These are phyloP conservation scores for Mnemiopsis leidyi DNA, from an alignment of 37 sponge, comb jelly and placozoan genomes.

Conservation along the genomic window DNA sequence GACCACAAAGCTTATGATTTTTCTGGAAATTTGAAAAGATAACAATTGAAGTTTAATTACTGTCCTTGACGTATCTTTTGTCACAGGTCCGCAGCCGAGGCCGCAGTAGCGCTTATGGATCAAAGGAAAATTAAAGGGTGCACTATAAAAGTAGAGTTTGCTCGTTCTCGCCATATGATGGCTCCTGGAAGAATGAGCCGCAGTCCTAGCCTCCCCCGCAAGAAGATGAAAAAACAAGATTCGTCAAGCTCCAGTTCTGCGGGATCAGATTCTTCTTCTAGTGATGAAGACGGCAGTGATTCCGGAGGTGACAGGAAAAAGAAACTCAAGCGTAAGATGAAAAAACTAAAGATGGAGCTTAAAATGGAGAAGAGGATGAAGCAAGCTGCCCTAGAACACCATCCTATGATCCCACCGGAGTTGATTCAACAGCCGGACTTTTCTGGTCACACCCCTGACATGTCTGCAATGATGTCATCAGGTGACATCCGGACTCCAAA, in stretches of 20 bases:
- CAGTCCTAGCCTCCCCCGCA: background rate
- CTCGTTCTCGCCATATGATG: slow-evolving; percentile 1
- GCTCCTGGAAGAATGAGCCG: background rate
- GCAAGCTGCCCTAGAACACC: background rate
- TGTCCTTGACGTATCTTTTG: too few species aligned
- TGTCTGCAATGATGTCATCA: background rate
- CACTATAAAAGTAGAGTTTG: slow-evolving; percentile 32
- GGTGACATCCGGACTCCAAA: background rate
- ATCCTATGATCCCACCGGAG: background rate
- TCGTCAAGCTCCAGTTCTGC: background rate
- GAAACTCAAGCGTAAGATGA: slow-evolving; percentile 52
- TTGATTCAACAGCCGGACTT: background rate
- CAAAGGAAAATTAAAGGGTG: background rate
- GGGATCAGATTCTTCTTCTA: background rate
- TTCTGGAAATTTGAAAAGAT: too few species aligned
- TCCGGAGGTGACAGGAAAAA: slow-evolving; percentile 3
- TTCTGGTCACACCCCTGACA: background rate
- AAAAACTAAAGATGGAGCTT: slow-evolving; percentile 51
- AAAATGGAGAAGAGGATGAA: slow-evolving; percentile 26
- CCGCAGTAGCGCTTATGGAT: slow-evolving; percentile 42
- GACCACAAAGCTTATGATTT: too few species aligned
- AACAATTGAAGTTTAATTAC: too few species aligned
- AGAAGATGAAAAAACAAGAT: background rate
- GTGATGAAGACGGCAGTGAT: slow-evolving; percentile 7
- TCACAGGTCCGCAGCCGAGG: slow-evolving; percentile 55